Percentiles rank a stretch among this genome's conserved stretches.
These are phyloP conservation scores for Chelmon rostratus DNA, from an alignment of 2,797 vertebrate species.

Conservation along the genomic window DNA sequence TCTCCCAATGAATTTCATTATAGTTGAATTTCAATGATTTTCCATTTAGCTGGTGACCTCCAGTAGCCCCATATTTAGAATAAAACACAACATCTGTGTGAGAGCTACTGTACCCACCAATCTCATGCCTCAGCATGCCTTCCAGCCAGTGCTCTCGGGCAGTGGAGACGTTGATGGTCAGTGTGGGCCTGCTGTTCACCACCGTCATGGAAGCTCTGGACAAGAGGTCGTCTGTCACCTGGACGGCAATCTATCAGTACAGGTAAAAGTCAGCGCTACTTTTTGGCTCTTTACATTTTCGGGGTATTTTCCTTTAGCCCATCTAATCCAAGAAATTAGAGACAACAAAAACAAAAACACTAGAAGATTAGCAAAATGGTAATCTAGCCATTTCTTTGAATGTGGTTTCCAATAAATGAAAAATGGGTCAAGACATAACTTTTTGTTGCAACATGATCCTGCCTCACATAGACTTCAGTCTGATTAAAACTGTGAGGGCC, in stretches of 20 bases:
- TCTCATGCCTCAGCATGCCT: slow-evolving; percentile 95
- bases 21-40: neutral
- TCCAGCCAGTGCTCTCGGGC: slow-evolving; percentile 96
- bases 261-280: neutral
- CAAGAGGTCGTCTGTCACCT: slow-evolving; percentile 94
- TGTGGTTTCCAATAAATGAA: no score
- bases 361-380: neutral
- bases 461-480: neutral
- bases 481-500: neutral
- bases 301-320: neutral
- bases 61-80: neutral
- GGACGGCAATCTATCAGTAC: slow-evolving; percentile 89
- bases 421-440: neutral
- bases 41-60: neutral
- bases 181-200: slow-evolving; percentile 92
- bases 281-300: neutral
- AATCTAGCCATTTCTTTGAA: neutral
- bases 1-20: neutral
- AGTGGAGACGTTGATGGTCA: slow-evolving; percentile 92
- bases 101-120: slow-evolving; percentile 82
- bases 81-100: neutral
- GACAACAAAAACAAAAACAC: neutral
- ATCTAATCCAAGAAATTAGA: neutral
- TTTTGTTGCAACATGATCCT: neutral
- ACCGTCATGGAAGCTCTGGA: slow-evolving; percentile 97